Conservation (phyloP, 2,888 invertebrate species). For the Eristalinus sepulchralis region DNA sequence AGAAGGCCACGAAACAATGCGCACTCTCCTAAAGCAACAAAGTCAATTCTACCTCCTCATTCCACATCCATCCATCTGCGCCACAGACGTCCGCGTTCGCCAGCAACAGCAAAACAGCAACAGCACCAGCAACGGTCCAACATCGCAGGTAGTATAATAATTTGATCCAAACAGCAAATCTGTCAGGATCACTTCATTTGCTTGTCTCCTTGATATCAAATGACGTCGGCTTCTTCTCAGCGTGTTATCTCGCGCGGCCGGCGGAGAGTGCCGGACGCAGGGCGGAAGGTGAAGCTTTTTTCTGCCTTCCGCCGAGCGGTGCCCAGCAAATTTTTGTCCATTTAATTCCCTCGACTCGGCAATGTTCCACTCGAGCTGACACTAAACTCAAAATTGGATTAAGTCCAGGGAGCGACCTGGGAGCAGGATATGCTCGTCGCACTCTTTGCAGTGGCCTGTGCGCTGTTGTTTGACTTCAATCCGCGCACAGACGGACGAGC, state of each 20-base stretch:
- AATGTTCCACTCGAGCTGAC: conserved; percentile 70
- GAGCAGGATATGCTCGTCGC: conserved; percentile 67
- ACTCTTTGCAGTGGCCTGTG: conserved; percentile 26
- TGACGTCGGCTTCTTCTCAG: conserved; percentile 68
- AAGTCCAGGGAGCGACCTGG: conserved; percentile 63
- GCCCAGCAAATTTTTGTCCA: conserved; percentile 54
- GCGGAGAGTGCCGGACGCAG: neutral
- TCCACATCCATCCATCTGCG: conserved; percentile 54
- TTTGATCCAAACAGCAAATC: conserved; percentile 70
- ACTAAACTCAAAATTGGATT: conserved; percentile 71
- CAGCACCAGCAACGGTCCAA: neutral
- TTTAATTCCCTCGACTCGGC: conserved; percentile 48
- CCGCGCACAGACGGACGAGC: conserved; percentile 36
- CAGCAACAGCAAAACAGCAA: neutral
- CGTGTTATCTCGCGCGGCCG: conserved; percentile 47
- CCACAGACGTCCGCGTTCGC: neutral
- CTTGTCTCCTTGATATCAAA: conserved; percentile 69
- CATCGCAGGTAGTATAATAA: conserved; percentile 55
- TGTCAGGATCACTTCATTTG: conserved; percentile 71
- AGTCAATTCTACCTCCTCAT: conserved; percentile 32
- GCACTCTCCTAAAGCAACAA: conserved; percentile 41
- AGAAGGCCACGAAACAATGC: neutral
- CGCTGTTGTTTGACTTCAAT: neutral
- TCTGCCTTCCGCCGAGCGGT: too few species aligned
- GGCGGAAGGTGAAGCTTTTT: conserved; percentile 59